Evolutionary conservation across 2,888 invertebrate species (phyloP), one percentile per base, ranked within the genome.

Genomic region (Drosophila antonietae): DNA sequence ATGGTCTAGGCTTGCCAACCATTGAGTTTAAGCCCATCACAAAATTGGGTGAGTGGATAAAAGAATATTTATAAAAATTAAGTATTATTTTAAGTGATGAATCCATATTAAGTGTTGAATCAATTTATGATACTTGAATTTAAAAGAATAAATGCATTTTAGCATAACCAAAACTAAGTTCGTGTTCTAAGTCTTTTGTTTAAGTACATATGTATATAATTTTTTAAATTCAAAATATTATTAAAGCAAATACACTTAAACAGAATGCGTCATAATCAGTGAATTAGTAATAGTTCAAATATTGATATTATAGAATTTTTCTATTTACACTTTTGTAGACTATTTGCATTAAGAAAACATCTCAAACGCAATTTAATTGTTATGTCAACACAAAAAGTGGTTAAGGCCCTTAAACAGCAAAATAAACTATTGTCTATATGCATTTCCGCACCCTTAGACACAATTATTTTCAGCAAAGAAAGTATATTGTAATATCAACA

Each of bases 11-110:
- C 39, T 37, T 83, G 57, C 75, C 83, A 5, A 51, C 59, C 8
- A 20, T 60, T 6, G 80, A 81, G 6, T 84, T 72, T 15, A 90
- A 87, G 49, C 81, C 84, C 33, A 76, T 89, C 18, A 79, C 72
- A 4, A 71, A 84, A 55, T 75, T 89, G 53, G 81, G 89, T 89
- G 75, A 89, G 88, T 88, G 52, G 44, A 20, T 12, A 6, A 18
- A 20, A 44, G 2, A 20, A 43, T n/a, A 6, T 5, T 28, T 28
- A 6, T 28, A 1, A 6, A 28, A 28, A 23, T 23, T 23, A 1
- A 23, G 2, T 23, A 35, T 12, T 14, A 37, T 37, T 12, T 37
- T 14, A 14, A 37, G 37, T 37, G 14, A 14, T 14, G 14, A 5
- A 6, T 37, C 14, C 2, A 37, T 37, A 37, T 14, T 37, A 5